Conservation (phyloP, 2,888 invertebrate genomes). For the Amphipyra berbera region DNA sequence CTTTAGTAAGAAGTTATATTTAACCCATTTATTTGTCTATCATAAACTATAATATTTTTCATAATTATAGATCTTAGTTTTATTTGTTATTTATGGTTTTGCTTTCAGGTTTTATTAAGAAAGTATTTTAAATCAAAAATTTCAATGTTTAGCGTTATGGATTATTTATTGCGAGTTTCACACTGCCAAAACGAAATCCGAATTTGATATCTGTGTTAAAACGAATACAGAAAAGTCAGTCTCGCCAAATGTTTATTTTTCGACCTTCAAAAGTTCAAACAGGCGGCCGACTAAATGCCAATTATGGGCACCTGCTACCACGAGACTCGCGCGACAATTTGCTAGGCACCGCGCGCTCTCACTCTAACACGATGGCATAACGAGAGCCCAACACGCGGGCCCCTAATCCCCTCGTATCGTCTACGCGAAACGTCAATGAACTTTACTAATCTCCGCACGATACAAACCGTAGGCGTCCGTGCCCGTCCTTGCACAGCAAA, state of each 20-base stretch:
- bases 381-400: constrained; percentile 61
- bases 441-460: constrained; percentile 79
- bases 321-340: constrained; percentile 81
- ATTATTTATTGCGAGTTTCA: constrained; percentile 25
- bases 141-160: constrained; percentile 7
- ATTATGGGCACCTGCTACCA: constrained; percentile 86
- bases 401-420: constrained; percentile 73
- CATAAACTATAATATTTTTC: constrained; percentile 13
- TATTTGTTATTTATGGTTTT: constrained; percentile 1
- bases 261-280: constrained; percentile 87
- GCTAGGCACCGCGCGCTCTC: constrained; percentile 70
- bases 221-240: constrained; percentile 43
- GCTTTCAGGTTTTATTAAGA: constrained; percentile 23
- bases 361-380: constrained; percentile 56
- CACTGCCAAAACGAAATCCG: constrained; percentile 8
- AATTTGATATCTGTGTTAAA: constrained; percentile 37
- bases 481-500: constrained; percentile 70
- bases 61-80: constrained; percentile 7
- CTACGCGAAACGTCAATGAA: constrained; percentile 86
- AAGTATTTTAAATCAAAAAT: constrained; percentile 12
- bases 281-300: constrained; percentile 77
- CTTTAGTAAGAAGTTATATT: constrained; percentile 24
- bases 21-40: constrained; percentile 15
- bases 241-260: constrained; percentile 76
- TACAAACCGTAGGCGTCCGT: constrained; percentile 74